phyloP scores from a whole-genome alignment of 2,888 invertebrate species.

The Agonopterix arenella region DNA sequence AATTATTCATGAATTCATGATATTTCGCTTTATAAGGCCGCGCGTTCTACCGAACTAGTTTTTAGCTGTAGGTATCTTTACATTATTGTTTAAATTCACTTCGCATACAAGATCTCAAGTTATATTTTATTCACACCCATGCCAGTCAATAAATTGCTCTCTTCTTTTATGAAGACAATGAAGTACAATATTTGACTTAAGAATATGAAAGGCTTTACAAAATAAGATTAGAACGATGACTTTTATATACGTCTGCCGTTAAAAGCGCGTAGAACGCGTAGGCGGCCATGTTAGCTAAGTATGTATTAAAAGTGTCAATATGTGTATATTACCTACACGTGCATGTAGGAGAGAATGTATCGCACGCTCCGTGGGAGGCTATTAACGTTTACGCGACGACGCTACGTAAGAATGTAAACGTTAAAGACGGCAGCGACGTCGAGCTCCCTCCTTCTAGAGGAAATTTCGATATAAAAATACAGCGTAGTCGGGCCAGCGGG shows the following conservation, averaged over 20 bases:
- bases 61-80: not conserved
- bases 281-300: slow-evolving; percentile 16
- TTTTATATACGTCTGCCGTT: slow-evolving; percentile 48
- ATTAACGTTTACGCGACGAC: slow-evolving; percentile 73
- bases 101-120: slow-evolving; percentile 17
- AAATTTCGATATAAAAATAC: slow-evolving; percentile 78
- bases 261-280: slow-evolving; percentile 59
- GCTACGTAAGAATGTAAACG: slow-evolving; percentile 77
- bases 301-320: slow-evolving; percentile 15
- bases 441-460: slow-evolving; percentile 65
- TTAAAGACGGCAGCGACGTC: slow-evolving; percentile 67
- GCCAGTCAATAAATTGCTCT: slow-evolving; percentile 41
- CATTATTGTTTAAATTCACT: not conserved
- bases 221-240: slow-evolving; percentile 54
- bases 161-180: slow-evolving; percentile 42
- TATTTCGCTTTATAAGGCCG: slow-evolving; percentile 9
- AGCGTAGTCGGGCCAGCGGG: slow-evolving; percentile 45
- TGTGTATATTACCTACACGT: slow-evolving; percentile 9
- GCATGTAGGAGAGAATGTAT: slow-evolving; percentile 14
- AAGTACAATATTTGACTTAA: slow-evolving; percentile 44
- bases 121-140: slow-evolving; percentile 48
- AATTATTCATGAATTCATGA: slow-evolving; percentile 10
- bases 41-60: not conserved
- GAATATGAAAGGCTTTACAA: slow-evolving; percentile 59
- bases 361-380: slow-evolving; percentile 53